Base-by-base conservation (phyloP, 2,888 invertebrate species). In the Tridacna crocea region DNA sequence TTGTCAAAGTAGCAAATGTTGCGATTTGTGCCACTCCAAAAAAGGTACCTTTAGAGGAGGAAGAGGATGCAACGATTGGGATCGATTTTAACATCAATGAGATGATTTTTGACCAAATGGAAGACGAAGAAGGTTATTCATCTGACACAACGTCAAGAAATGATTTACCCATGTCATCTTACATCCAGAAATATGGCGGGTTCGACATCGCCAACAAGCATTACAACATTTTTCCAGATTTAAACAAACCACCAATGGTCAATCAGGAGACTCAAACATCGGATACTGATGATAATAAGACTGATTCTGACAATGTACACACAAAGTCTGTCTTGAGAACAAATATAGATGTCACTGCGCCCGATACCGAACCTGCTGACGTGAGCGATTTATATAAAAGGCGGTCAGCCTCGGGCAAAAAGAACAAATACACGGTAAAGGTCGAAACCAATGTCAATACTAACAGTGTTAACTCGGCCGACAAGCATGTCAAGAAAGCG, bases 21-120 rank as follows among this genome's bases (percentile, higher is more conserved):
- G 84, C 87, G 2, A 79, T 87, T 11, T 87, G 87, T 63, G 77
- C 84, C 8, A 83, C 74, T 6, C 81, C 78, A 10, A 83, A 82
- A 72, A 82, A 80, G 60, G 70, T 68, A 36, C 58, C 46, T 17
- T 47, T 51, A n/a, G 51, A 75, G 46, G 65, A 65, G n/a, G 46
- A 51, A 19, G 46, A 48, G 10, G 55, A 68, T 10, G 46, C 60
- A 11, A 77, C 77, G n/a, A 47, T 55, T 10, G 77, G 75, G 47
- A 48, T 63, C 19, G 68, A 74, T 55, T 74, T 68, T 55, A 51
- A 75, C 13, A 70, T 63, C 48, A 81, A 75, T 48, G 79, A 81
- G 22, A 65, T 70, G 24, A 66, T 77, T 2, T 51, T 70, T 70
- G 70, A 70, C 26, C 70, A 48, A 48, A 15, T 73, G 12, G 77